Evolutionary conservation across 1,140 invertebrate species (phyloP).

Genomic region (Drosophila triauraria): DNA sequence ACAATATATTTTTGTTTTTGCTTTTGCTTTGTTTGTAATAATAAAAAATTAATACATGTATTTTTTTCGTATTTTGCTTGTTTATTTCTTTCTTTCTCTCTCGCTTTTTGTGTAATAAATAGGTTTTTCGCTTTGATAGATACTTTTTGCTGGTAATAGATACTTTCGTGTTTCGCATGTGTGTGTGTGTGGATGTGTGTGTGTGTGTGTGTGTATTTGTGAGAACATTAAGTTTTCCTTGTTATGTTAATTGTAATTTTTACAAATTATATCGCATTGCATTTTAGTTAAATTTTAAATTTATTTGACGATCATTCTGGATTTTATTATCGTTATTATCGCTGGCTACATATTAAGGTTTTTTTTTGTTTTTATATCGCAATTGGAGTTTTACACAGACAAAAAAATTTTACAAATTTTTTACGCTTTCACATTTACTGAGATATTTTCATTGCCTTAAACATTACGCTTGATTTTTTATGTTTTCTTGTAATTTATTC

Average conservation of each 20-base stretch:
- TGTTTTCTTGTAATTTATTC: constrained; percentile 32
- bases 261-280: constrained; percentile 80
- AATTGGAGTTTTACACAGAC: constrained; percentile 81
- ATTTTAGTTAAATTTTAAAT: constrained; percentile 52
- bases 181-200: constrained; percentile 31
- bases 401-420: constrained; percentile 83
- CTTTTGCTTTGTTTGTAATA: constrained; percentile 61
- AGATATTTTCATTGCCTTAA: constrained; percentile 78
- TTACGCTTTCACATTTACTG: constrained; percentile 84
- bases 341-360: constrained; percentile 64
- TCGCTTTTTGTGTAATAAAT: constrained; percentile 69
- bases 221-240: constrained; percentile 77
- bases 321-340: constrained; percentile 42
- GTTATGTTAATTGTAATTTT: constrained; percentile 71
- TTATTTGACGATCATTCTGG: constrained; percentile 49
- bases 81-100: constrained; percentile 55
- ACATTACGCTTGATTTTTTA: constrained; percentile 65
- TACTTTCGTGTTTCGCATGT: constrained; percentile 60
- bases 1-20: constrained; percentile 74
- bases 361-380: constrained; percentile 71
- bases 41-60: constrained; percentile 81
- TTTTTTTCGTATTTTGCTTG: constrained; percentile 65
- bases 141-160: constrained; percentile 72
- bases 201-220: constrained; percentile 44
- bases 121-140: constrained; percentile 73